These are phyloP conservation scores for Chauna torquata DNA, from an alignment of 2,113 vertebrate species.

Conservation along the genomic window DNA sequence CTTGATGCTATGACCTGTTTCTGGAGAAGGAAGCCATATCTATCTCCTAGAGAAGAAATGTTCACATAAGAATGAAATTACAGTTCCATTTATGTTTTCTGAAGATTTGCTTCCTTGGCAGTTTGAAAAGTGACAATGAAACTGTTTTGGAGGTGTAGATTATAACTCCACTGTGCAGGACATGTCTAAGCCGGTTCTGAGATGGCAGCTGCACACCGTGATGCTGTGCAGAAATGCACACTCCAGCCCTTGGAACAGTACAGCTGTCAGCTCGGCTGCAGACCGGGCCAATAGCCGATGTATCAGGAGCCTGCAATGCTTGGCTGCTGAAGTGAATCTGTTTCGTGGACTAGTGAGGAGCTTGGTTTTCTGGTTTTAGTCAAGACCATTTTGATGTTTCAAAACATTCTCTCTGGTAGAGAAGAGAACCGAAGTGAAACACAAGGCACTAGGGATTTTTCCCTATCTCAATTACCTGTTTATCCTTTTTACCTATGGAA, in stretches of 20 bases:
- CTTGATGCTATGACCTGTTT: background rate
- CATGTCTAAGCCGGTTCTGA: background rate
- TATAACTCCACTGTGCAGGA: background rate
- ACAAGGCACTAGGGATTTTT: background rate
- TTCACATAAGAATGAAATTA: background rate
- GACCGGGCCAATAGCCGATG: rapidly evolving
- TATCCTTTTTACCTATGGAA: background rate
- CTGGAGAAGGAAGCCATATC: background rate
- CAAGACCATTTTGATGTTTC: background rate
- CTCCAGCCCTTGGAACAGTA: background rate
- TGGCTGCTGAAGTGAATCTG: rapidly evolving
- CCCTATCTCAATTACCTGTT: background rate
- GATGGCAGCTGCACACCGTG: rapidly evolving
- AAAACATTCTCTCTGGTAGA: background rate
- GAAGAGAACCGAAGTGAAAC: background rate
- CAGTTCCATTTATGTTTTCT: background rate
- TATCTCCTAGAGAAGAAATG: background rate
- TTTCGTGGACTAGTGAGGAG: background rate
- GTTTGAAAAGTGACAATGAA: background rate
- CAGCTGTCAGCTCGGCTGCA: background rate
- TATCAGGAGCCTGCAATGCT: background rate
- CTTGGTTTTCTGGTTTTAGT: background rate
- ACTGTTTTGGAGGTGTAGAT: background rate
- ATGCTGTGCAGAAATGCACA: background rate
- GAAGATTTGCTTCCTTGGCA: background rate